Percentiles rank a stretch among this genome's conserved stretches.
Conservation (phyloP, 2,888 invertebrate species). For the Drosophila kanekoi region DNA sequence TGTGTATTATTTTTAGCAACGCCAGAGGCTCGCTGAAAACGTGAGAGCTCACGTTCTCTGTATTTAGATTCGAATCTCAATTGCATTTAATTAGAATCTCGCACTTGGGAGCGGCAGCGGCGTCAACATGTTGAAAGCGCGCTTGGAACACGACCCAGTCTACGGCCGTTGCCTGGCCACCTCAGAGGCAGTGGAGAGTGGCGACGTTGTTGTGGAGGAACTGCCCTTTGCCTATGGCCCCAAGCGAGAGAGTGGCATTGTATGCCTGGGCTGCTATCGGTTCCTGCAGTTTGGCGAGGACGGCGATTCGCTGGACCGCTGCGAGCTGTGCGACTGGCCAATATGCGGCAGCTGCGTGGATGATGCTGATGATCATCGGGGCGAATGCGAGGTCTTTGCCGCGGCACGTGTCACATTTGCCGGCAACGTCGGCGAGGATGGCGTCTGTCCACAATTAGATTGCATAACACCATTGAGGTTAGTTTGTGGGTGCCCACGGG, state of each 20-base stretch:
- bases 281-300: conserved; percentile 85
- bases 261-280: conserved; percentile 92
- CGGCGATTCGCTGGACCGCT: conserved; percentile 85
- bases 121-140: conserved; percentile 80
- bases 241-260: conserved; percentile 89
- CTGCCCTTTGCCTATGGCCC: conserved; percentile 91
- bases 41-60: conserved; percentile 18
- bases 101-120: conserved; percentile 29
- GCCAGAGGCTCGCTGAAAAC: conserved; percentile 13
- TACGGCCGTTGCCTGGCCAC: conserved; percentile 91
- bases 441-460: conserved; percentile 89
- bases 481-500: conserved; percentile 56
- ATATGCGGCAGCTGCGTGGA: conserved; percentile 86
- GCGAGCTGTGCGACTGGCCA: conserved; percentile 90
- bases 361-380: conserved; percentile 85
- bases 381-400: conserved; percentile 89
- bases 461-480: conserved; percentile 92
- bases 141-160: conserved; percentile 86
- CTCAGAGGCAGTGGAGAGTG: conserved; percentile 88
- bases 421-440: conserved; percentile 87
- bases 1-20: conserved; percentile 35
- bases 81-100: conserved; percentile 26
- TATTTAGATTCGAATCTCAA: conserved; percentile 10
- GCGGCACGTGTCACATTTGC: conserved; percentile 87
- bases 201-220: conserved; percentile 90